Conservation (phyloP, 2,797 vertebrate species). For the Catharus ustulatus region DNA sequence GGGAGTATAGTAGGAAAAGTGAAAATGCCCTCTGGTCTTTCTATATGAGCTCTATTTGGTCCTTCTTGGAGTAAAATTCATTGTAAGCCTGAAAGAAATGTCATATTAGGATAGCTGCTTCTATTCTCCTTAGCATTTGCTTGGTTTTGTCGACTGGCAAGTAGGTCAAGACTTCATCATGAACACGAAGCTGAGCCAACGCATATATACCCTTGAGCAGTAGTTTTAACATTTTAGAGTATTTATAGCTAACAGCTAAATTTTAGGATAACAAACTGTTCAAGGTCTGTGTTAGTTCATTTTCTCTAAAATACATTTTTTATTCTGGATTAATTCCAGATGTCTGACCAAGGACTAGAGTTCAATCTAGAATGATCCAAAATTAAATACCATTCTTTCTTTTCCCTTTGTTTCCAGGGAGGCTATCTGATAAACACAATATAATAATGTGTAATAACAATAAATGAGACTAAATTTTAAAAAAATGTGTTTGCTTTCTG, state of each 20-base stretch:
- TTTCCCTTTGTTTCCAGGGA: neutral
- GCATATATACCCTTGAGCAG: constrained; percentile 4
- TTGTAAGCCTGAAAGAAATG: constrained; percentile 19
- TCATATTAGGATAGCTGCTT: constrained; percentile 39
- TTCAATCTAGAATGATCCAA: constrained; percentile 18
- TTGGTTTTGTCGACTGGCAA: constrained; percentile 7
- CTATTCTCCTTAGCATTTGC: neutral
- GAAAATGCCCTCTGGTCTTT: neutral
- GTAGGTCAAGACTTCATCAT: neutral
- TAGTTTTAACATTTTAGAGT: constrained; percentile 29
- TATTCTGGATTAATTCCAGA: constrained; percentile 21
- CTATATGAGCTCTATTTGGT: neutral
- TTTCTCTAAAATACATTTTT: constrained; percentile 10
- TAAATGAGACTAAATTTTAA: neutral
- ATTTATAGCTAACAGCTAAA: constrained; percentile 30
- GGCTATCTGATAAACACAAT: neutral
- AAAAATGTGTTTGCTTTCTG: neutral
- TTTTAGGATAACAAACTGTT: constrained; percentile 38
- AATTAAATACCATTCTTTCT: neutral
- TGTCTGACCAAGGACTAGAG: neutral
- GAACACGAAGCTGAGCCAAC: neutral
- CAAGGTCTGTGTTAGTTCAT: neutral
- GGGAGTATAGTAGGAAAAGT: neutral
- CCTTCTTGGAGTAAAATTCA: neutral
- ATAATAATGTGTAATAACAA: neutral